phyloP scores from a whole-genome alignment of 1,140 invertebrate species.

The Harpegnathos saltator region DNA sequence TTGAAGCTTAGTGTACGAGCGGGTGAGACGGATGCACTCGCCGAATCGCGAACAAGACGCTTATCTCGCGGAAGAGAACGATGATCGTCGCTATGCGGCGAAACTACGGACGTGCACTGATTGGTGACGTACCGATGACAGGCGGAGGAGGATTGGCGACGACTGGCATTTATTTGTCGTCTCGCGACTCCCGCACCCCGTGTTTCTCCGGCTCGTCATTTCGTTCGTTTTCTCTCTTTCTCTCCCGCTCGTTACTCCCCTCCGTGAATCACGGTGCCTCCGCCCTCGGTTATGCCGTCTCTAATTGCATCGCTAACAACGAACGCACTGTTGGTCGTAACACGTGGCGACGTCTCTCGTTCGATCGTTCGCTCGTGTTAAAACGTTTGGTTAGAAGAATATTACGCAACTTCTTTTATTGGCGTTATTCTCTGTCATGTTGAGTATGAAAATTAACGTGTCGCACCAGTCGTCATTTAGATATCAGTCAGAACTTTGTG shows the following conservation, averaged over 20 bases:
- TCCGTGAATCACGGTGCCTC: constrained; percentile 70
- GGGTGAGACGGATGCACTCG: neutral
- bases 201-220: constrained; percentile 43
- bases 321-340: constrained; percentile 24
- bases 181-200: constrained; percentile 44
- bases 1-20: too few relatives aligned
- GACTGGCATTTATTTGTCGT: constrained; percentile 64
- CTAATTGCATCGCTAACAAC: constrained; percentile 46
- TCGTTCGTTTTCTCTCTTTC: constrained; percentile 51
- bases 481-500: too few relatives aligned
- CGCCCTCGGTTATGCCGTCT: constrained; percentile 34
- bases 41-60: neutral
- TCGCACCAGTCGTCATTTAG: too few relatives aligned
- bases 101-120: constrained; percentile 72
- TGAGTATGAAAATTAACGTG: too few relatives aligned
- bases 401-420: too few relatives aligned
- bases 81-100: constrained; percentile 51
- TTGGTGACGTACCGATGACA: constrained; percentile 77
- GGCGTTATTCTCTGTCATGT: too few relatives aligned
- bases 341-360: neutral
- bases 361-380: constrained; percentile 17
- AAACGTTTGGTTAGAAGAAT: too few relatives aligned
- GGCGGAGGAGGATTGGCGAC: constrained; percentile 70
- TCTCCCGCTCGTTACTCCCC: constrained; percentile 62
- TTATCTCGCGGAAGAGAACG: constrained; percentile 28